Conservation (phyloP, 2,888 invertebrate genomes). For the Drosophila emarginata region DNA sequence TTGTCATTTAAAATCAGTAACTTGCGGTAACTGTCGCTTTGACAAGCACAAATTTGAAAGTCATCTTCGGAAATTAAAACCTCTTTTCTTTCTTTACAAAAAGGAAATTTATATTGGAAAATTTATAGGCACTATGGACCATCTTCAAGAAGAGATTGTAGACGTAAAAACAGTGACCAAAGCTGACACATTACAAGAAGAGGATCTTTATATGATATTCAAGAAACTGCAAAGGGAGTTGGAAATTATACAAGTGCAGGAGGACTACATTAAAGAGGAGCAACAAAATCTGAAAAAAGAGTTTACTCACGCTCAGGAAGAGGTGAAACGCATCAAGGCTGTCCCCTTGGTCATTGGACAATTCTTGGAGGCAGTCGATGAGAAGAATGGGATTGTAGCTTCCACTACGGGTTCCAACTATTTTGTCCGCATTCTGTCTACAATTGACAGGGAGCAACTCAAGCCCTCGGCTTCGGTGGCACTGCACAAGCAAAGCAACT, state of each 20-base stretch:
- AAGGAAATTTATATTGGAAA: conserved; percentile 10
- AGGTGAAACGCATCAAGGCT: conserved; percentile 99
- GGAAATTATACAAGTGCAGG: conserved; percentile 98
- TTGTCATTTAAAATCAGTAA: not conserved
- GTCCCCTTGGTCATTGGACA: conserved; percentile 99
- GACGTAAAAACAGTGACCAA: conserved; percentile 15
- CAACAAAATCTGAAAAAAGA: conserved; percentile 99
- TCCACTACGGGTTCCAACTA: conserved; percentile 95
- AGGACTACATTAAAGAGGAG: conserved; percentile 99
- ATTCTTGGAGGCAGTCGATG: conserved; percentile 99
- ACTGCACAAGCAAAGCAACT: conserved; percentile 99
- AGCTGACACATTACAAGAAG: conserved; percentile 90
- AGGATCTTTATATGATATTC: conserved; percentile 97
- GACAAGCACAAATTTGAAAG: conserved; percentile 10
- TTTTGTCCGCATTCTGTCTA: conserved; percentile 86
- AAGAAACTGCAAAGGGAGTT: conserved; percentile 98
- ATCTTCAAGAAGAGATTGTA: conserved; percentile 16
- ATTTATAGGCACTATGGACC: not conserved
- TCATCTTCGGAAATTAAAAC: not conserved
- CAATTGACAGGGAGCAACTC: conserved; percentile 97
- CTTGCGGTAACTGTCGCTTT: not conserved
- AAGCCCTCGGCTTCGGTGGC: conserved; percentile 99
- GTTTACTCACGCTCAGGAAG: conserved; percentile 98
- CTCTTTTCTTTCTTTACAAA: not conserved
- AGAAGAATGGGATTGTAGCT: conserved; percentile 99